Evolutionary conservation across 2,797 vertebrate species (phyloP).

Genomic region (Buceros bicornis): DNA sequence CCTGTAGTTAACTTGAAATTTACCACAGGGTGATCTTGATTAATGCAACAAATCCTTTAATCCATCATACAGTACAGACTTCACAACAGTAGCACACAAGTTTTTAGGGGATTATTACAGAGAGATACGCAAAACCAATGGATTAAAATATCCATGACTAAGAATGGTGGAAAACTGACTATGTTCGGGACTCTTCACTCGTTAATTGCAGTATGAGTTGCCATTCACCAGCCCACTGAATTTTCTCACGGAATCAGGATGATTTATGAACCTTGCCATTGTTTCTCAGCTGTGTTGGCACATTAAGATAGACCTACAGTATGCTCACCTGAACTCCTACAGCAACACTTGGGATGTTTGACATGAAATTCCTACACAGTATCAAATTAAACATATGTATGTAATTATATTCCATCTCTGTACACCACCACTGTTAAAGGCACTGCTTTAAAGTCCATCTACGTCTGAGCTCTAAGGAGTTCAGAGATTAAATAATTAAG

Average conservation of each 20-base stretch:
- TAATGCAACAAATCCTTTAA: slow-evolving; percentile 47
- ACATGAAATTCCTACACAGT: not conserved
- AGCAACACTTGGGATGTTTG: not conserved
- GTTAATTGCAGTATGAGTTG: not conserved
- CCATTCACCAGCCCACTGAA: not conserved
- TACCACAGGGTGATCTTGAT: not conserved
- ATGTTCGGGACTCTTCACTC: not conserved
- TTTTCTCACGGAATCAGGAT: not conserved
- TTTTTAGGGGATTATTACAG: not conserved
- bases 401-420: not conserved
- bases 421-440: not conserved
- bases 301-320: not conserved
- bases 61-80: not conserved
- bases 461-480: not conserved
- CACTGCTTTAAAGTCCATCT: not conserved
- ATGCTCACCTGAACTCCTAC: not conserved
- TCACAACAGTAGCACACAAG: not conserved
- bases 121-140: not conserved
- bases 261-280: not conserved
- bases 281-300: not conserved
- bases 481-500: not conserved
- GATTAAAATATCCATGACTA: not conserved
- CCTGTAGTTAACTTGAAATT: not conserved
- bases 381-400: not conserved
- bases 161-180: not conserved